Percentiles rank a stretch among this genome's conserved stretches.
Evolutionary conservation across 2,888 invertebrate genomes (phyloP).

Genomic region (Thelaira solivaga): DNA sequence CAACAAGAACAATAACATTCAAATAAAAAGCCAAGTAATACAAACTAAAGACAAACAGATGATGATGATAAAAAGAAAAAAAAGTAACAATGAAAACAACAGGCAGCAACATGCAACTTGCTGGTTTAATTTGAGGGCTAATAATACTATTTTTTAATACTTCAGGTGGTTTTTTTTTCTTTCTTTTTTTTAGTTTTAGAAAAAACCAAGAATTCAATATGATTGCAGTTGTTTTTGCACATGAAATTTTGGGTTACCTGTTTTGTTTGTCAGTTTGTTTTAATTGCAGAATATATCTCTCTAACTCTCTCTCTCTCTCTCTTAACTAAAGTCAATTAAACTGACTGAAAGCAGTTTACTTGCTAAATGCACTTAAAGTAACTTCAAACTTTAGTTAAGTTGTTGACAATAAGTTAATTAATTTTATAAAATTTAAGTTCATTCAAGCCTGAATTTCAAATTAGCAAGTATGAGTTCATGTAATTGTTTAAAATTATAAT

Average conservation of each 20-base stretch:
- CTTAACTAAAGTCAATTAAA: conserved; percentile 11
- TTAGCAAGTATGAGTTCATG: too few species aligned
- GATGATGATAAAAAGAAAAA: not conserved
- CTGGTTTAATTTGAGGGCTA: conserved; percentile 44
- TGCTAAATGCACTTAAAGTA: too few species aligned
- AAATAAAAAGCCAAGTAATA: conserved; percentile 39
- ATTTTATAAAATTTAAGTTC: too few species aligned
- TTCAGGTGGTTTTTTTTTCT: conserved; percentile 43
- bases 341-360: conserved; percentile 2
- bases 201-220: conserved; percentile 4
- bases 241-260: too few species aligned
- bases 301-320: not conserved
- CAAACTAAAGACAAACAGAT: conserved; percentile 9
- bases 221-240: conserved; percentile 28
- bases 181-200: not conserved
- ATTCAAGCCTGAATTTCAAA: too few species aligned
- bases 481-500: too few species aligned
- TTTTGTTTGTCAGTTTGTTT: too few species aligned
- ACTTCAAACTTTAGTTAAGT: too few species aligned
- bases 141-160: conserved; percentile 54
- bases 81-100: too few species aligned
- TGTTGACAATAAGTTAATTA: too few species aligned
- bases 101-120: conserved; percentile 12
- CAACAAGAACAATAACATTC: conserved; percentile 10
- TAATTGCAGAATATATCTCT: not conserved